These are phyloP conservation scores for Lycodopsis pacificus DNA, from an alignment of 2,797 vertebrate genomes.

Conservation along the genomic window DNA sequence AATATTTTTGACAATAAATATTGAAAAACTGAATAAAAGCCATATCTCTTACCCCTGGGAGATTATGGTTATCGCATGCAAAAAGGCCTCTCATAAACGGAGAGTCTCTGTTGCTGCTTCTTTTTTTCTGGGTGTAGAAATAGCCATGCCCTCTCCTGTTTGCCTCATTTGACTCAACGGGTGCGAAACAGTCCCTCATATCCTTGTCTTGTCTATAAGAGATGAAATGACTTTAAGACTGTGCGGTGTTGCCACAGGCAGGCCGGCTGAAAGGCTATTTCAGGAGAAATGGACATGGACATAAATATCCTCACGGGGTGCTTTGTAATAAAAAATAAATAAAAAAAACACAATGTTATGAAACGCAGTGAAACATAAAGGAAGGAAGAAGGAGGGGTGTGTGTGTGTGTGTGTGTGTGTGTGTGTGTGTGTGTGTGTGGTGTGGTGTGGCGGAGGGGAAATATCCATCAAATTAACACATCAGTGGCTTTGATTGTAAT, in stretches of 20 bases:
- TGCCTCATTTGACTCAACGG: slow-evolving; percentile 77
- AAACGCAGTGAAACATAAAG: slow-evolving; percentile 89
- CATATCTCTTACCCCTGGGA: slow-evolving; percentile 45
- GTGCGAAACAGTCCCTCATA: slow-evolving; percentile 75
- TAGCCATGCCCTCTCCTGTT: slow-evolving; percentile 68
- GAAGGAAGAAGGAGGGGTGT: slow-evolving; percentile 53
- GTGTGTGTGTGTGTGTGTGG: slow-evolving; percentile 73
- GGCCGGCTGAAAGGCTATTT: slow-evolving; percentile 80
- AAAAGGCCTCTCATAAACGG: slow-evolving; percentile 68
- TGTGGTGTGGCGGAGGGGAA: slow-evolving; percentile 83
- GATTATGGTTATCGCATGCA: slow-evolving; percentile 67
- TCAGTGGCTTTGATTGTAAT: slow-evolving; percentile 99
- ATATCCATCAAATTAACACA: slow-evolving; percentile 99
- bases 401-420: slow-evolving; percentile 56
- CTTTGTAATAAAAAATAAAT: slow-evolving; percentile 83
- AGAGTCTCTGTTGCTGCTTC: slow-evolving; percentile 31
- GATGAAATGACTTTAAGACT: slow-evolving; percentile 78
- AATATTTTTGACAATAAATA: slow-evolving; percentile 79
- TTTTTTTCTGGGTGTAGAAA: slow-evolving; percentile 52
- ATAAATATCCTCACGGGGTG: slow-evolving; percentile 84
- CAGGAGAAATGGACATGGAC: slow-evolving; percentile 82
- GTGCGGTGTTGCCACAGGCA: slow-evolving; percentile 75
- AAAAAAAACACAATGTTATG: slow-evolving; percentile 79
- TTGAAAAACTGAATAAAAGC: slow-evolving; percentile 72
- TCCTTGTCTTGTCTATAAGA: slow-evolving; percentile 77